Evolutionary conservation across 2,113 vertebrate genomes (phyloP).

Genomic region (Microtus richardsoni): DNA sequence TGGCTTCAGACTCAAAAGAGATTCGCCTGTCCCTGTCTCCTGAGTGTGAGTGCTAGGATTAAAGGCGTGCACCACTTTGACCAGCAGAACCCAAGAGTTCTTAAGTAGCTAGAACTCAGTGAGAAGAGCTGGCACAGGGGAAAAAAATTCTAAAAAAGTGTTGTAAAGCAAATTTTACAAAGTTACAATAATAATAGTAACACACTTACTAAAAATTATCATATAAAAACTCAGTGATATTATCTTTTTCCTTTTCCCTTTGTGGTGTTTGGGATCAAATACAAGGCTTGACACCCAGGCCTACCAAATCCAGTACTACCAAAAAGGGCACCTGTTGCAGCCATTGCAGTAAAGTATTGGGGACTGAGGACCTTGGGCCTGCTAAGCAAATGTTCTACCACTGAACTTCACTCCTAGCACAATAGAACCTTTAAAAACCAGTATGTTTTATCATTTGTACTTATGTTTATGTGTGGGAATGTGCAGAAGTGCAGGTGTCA

Average conservation of each 20-base stretch:
- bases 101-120: neutral
- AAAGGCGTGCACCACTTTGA: neutral
- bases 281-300: neutral
- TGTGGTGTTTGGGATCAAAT: neutral
- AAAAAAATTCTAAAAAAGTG: too few relatives aligned
- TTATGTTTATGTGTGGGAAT: neutral
- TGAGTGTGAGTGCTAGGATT: neutral
- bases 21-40: neutral
- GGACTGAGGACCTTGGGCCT: neutral
- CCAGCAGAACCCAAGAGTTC: neutral
- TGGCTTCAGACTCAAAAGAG: neutral
- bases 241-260: neutral
- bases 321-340: neutral
- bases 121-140: neutral
- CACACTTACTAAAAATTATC: neutral
- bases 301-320: neutral
- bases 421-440: neutral
- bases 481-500: neutral
- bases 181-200: neutral
- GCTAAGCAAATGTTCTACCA: neutral
- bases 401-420: neutral
- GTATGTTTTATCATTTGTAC: neutral
- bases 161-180: neutral
- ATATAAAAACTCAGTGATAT: neutral
- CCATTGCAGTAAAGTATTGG: neutral